phyloP scores from a whole-genome alignment of 1,140 invertebrate species.

The Hestina assimilis region DNA sequence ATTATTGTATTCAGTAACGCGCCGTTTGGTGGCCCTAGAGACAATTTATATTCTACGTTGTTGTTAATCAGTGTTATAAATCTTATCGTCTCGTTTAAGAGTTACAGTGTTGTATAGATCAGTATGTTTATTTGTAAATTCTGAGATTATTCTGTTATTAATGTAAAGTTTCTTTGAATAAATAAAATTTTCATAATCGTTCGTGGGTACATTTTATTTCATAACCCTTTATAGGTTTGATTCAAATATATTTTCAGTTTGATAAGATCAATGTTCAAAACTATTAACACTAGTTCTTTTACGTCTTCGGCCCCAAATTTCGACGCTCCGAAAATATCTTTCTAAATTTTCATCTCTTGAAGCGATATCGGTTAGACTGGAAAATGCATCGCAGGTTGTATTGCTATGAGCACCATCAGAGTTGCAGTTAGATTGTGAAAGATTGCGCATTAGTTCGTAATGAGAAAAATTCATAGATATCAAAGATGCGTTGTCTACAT shows the following conservation, averaged over 20 bases:
- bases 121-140: conserved; percentile 74
- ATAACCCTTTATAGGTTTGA: background rate
- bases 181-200: conserved; percentile 78
- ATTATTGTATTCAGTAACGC: conserved; percentile 60
- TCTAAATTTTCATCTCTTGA: conserved; percentile 61
- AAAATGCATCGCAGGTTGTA: conserved; percentile 36
- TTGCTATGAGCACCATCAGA: conserved; percentile 53
- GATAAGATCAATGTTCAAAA: background rate
- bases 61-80: conserved; percentile 76
- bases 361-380: conserved; percentile 33
- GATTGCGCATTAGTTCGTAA: conserved; percentile 61
- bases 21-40: conserved; percentile 62
- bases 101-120: conserved; percentile 77
- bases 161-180: conserved; percentile 76
- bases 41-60: conserved; percentile 65
- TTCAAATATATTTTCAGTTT: background rate
- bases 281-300: conserved; percentile 25
- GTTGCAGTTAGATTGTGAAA: conserved; percentile 55
- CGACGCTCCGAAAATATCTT: conserved; percentile 59
- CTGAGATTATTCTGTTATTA: conserved; percentile 74
- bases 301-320: conserved; percentile 47
- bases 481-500: conserved; percentile 45
- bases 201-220: conserved; percentile 59
- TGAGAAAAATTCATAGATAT: conserved; percentile 69
- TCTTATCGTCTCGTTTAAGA: conserved; percentile 76